Evolutionary conservation across 2,797 vertebrate species (phyloP).

Genomic region (Sebastiscus albofasciatus): DNA sequence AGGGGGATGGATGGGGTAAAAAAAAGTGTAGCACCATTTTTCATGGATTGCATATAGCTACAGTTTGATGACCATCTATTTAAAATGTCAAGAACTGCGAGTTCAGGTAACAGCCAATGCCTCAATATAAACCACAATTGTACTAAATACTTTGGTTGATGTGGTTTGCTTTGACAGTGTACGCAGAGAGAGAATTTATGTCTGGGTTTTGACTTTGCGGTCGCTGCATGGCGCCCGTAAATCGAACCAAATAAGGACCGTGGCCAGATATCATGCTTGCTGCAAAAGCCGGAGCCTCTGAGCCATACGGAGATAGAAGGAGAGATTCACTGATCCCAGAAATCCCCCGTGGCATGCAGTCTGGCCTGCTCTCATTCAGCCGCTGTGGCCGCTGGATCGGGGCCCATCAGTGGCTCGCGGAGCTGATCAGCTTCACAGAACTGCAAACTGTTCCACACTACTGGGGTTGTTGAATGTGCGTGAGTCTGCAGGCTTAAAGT

Average conservation of each 20-base stretch:
- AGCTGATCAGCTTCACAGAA: constrained; percentile 58
- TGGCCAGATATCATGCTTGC: constrained; percentile 50
- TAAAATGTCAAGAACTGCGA: constrained; percentile 10
- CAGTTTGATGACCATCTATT: not conserved
- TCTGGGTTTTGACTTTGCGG: constrained; percentile 68
- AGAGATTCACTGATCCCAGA: constrained; percentile 70
- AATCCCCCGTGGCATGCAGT: constrained; percentile 62
- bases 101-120: constrained; percentile 41
- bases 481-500: constrained; percentile 67
- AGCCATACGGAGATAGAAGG: constrained; percentile 56
- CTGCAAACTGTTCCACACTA: constrained; percentile 42
- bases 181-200: constrained; percentile 15
- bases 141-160: constrained; percentile 42
- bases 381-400: constrained; percentile 66
- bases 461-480: constrained; percentile 40
- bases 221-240: constrained; percentile 66
- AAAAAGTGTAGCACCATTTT: not conserved
- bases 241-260: constrained; percentile 72
- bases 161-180: constrained; percentile 41
- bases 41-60: not conserved
- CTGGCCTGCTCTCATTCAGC: constrained; percentile 57
- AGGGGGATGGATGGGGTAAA: not conserved
- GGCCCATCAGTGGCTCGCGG: constrained; percentile 56
- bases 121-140: constrained; percentile 37
- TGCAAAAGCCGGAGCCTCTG: constrained; percentile 41